Evolutionary conservation across 2,797 vertebrate species (phyloP).

Genomic region (Sorex maritimensis): DNA sequence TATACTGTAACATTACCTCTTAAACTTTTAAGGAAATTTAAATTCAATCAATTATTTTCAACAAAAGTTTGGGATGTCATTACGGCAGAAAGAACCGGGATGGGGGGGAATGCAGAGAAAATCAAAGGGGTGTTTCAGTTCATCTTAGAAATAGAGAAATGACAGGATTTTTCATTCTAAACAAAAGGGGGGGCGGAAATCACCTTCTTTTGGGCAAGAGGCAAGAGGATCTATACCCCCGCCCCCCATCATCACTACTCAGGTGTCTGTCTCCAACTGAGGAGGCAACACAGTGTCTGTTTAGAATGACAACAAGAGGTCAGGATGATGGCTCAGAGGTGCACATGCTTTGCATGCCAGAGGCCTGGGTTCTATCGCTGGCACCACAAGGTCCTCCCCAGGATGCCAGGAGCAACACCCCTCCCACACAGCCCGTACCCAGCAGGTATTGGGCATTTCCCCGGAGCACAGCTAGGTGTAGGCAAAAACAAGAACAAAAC

Average conservation of each 20-base stretch:
- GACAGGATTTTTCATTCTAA: conserved; percentile 86
- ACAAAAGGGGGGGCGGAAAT: conserved; percentile 61
- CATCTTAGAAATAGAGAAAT: conserved; percentile 86
- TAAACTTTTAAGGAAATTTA: conserved; percentile 99
- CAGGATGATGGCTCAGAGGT: too few species aligned
- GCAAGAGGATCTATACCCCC: conserved; percentile 80
- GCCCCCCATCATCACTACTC: conserved; percentile 50
- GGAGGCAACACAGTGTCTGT: conserved; percentile 39
- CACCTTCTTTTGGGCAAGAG: conserved; percentile 77
- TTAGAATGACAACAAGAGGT: background rate
- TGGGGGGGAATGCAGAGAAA: conserved; percentile 87
- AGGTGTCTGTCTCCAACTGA: conserved; percentile 81
- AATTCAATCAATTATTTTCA: conserved; percentile 99
- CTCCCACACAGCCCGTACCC: background rate
- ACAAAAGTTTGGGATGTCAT: conserved; percentile 97
- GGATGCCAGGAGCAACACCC: conserved; percentile 58
- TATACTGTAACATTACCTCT: conserved; percentile 99
- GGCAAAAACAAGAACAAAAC: too few species aligned
- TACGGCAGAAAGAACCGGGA: conserved; percentile 93
- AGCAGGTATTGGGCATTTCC: too few species aligned
- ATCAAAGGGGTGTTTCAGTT: conserved; percentile 86
- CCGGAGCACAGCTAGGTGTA: too few species aligned
- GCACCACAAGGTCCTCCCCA: conserved; percentile 24
- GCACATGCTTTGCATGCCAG: too few species aligned
- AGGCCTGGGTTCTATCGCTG: too few species aligned